phyloP scores from a whole-genome alignment of 2,113 vertebrate genomes.

The Paradoxurus hermaphroditus region DNA sequence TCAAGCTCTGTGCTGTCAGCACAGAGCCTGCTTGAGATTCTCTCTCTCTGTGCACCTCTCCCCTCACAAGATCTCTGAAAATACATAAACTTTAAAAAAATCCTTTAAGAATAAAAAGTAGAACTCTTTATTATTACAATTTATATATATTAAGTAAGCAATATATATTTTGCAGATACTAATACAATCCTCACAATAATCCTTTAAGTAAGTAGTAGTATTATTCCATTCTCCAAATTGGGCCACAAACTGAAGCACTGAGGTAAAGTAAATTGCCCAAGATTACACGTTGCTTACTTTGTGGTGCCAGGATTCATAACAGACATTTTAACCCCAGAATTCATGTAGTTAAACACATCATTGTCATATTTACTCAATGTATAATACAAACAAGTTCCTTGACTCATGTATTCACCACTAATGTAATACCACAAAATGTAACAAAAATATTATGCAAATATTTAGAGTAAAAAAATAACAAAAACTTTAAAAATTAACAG shows the following conservation, averaged over 20 bases:
- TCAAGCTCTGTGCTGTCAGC: no score
- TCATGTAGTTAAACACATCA: background rate
- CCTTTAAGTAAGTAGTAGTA: background rate
- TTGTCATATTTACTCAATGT: background rate
- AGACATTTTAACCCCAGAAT: background rate
- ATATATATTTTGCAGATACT: background rate
- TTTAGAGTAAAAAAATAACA: background rate
- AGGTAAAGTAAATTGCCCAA: background rate
- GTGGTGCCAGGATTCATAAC: background rate
- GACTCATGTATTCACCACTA: background rate
- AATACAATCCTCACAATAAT: background rate
- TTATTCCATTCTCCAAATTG: constrained; percentile 1
- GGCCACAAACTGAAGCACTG: background rate
- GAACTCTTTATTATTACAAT: background rate
- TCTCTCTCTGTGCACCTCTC: no score
- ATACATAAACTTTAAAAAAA: no score
- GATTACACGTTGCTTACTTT: background rate
- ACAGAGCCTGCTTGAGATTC: no score
- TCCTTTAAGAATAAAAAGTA: background rate
- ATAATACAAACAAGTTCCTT: background rate
- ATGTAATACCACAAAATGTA: background rate
- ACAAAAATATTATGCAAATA: background rate
- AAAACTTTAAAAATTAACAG: background rate
- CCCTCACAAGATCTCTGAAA: no score
- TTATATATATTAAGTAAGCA: background rate